Conservation (phyloP, 2,888 invertebrate genomes). For the Plebejus melissa region DNA sequence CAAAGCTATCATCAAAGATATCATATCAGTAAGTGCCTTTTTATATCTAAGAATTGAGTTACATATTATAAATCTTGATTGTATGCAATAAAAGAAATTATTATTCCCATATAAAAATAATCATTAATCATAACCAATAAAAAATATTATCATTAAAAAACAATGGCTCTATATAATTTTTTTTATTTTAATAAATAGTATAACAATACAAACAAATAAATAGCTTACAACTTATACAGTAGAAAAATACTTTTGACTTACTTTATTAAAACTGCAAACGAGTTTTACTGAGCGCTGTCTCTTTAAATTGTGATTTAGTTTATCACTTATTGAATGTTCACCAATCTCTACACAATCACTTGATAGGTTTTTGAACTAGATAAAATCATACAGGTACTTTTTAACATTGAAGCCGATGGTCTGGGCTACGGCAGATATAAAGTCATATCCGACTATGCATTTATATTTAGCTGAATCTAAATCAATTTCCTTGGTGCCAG, state of each 20-base stretch:
- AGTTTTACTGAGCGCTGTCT: background rate
- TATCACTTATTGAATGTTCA: background rate
- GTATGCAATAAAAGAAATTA: background rate
- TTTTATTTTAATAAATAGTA: background rate
- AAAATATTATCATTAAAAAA: background rate
- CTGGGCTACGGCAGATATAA: conserved; percentile 87
- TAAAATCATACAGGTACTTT: conserved; percentile 87
- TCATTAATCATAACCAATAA: background rate
- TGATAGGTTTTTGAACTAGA: conserved; percentile 40
- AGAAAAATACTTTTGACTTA: background rate
- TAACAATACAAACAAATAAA: background rate
- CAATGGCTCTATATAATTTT: background rate
- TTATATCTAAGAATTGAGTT: background rate
- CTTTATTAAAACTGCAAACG: background rate
- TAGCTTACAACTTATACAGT: background rate
- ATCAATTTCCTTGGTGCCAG: conserved; percentile 84
- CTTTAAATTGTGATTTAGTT: background rate
- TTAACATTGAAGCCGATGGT: conserved; percentile 86
- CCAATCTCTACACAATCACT: background rate
- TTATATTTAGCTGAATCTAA: conserved; percentile 91
- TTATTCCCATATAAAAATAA: background rate
- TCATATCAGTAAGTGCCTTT: conserved; percentile 81
- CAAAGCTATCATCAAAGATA: conserved; percentile 87
- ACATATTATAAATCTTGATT: background rate
- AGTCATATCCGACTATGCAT: conserved; percentile 90